Percentiles rank a stretch among this genome's conserved stretches.
phyloP scores from a whole-genome alignment of 2,797 vertebrate genomes.

The Ceryle rudis region DNA sequence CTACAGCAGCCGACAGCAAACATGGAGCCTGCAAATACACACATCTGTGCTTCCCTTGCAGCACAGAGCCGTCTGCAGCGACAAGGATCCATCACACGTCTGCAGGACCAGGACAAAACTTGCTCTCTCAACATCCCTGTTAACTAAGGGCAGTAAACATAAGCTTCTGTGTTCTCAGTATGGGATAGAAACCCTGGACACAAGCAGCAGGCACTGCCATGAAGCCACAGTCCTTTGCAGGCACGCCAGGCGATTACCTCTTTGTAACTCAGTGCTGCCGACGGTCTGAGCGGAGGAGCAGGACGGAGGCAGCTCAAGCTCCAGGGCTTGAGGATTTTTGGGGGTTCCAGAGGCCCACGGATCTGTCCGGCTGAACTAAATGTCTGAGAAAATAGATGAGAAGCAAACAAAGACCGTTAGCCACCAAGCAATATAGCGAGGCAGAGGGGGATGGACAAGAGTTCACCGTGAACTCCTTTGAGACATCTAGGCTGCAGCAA shows the following conservation, averaged over 20 bases:
- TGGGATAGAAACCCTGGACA: not conserved
- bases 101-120: not conserved
- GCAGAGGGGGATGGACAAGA: not conserved
- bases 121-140: not conserved
- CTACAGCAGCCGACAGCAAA: not conserved
- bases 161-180: not conserved
- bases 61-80: not conserved
- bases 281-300: slow-evolving; percentile 95
- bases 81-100: not conserved
- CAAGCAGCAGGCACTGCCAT: not conserved
- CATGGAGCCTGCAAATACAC: not conserved
- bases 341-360: slow-evolving; percentile 93
- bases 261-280: slow-evolving; percentile 96
- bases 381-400: slow-evolving; percentile 82
- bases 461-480: not conserved
- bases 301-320: slow-evolving; percentile 96
- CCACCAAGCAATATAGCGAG: not conserved
- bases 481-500: not conserved
- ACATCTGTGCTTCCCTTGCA: not conserved
- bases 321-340: slow-evolving; percentile 95
- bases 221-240: not conserved
- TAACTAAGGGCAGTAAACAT: not conserved
- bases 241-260: slow-evolving; percentile 85
- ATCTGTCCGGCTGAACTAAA: slow-evolving; percentile 79
- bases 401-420: slow-evolving; percentile 64